A percentile compares a stretch with the other conserved stretches of the same genome.
Conservation (phyloP, 2,113 vertebrate genomes). For the Epinephelus lanceolatus region DNA sequence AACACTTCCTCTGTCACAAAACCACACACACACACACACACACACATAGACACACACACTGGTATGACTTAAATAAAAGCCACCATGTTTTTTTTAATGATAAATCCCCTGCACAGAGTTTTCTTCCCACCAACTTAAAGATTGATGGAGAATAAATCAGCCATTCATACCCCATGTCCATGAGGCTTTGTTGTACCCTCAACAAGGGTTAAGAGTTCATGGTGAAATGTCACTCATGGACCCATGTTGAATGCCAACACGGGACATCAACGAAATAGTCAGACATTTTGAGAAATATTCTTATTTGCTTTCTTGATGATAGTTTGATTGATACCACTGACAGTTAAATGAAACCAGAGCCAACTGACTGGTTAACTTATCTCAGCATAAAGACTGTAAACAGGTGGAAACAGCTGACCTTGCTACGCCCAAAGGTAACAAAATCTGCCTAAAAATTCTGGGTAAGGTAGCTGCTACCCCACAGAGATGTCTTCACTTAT, state of each 20-base stretch:
- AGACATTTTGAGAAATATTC: neutral
- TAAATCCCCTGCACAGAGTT: constrained; percentile 30
- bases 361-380: too few species aligned
- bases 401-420: too few species aligned
- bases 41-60: neutral
- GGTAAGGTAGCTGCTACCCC: too few species aligned
- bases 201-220: too few species aligned
- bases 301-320: neutral
- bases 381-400: too few species aligned
- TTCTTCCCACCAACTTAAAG: constrained; percentile 16
- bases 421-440: too few species aligned
- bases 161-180: constrained; percentile 47
- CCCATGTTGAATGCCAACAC: neutral
- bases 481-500: too few species aligned
- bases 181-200: too few species aligned
- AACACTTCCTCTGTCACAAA: neutral
- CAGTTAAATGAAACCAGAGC: neutral
- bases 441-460: too few species aligned
- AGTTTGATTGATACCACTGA: neutral
- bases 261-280: neutral
- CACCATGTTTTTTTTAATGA: constrained; percentile 48
- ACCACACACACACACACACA: neutral
- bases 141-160: constrained; percentile 63
- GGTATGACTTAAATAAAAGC: neutral
- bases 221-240: neutral